These are phyloP conservation scores for Onychomys torridus DNA, from an alignment of 2,797 vertebrate species.

Conservation along the genomic window DNA sequence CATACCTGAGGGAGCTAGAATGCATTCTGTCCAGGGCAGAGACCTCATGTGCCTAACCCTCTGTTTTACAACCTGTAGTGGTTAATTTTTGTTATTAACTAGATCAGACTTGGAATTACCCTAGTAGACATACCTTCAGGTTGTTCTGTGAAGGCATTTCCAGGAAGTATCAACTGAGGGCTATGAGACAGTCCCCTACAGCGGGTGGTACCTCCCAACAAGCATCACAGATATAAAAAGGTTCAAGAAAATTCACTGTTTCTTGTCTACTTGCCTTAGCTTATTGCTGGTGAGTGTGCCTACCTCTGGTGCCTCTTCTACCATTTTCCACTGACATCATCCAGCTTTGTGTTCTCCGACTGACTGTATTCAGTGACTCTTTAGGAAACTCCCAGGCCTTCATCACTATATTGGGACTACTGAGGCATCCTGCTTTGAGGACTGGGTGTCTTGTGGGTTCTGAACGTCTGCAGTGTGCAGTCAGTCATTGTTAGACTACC, in stretches of 20 bases:
- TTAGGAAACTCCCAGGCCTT: neutral
- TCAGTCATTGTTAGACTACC: neutral
- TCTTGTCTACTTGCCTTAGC: neutral
- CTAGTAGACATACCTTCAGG: neutral
- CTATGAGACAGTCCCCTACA: neutral
- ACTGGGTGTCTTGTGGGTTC: neutral
- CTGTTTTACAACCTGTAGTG: neutral
- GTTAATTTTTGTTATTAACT: neutral
- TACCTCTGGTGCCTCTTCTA: neutral
- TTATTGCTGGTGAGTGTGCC: neutral
- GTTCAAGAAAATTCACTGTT: neutral
- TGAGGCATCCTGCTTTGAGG: neutral
- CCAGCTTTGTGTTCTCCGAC: neutral
- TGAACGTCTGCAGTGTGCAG: neutral
- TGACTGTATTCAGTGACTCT: neutral
- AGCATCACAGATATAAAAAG: neutral
- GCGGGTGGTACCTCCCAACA: neutral
- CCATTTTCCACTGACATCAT: neutral
- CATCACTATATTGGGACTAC: neutral
- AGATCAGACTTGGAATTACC: neutral
- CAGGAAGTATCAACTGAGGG: neutral
- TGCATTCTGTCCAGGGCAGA: neutral
- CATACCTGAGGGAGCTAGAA: neutral
- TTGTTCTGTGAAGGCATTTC: neutral
- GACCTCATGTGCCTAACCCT: neutral